Evolutionary conservation across 2,888 invertebrate species (phyloP).

Genomic region (Himalopsyche japonica): DNA sequence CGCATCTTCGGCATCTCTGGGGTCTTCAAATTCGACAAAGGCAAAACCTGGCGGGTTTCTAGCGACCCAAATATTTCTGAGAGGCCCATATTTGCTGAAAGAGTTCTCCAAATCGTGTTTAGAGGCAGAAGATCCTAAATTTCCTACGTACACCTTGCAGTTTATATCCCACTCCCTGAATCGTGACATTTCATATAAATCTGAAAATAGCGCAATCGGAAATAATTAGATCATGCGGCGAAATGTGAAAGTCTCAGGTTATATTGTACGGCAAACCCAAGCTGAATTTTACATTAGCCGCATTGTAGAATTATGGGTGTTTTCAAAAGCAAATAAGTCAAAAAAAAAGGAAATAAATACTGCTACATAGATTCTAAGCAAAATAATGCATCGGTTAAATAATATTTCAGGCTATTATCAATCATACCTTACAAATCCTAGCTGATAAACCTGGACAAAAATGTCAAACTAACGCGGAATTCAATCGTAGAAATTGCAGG

Average conservation of each 20-base stretch:
- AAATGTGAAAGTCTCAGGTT: too few relatives aligned
- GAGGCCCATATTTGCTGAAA: slow-evolving; percentile 85
- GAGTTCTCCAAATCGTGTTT: slow-evolving; percentile 88
- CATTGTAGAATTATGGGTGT: neutral
- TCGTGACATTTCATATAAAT: slow-evolving; percentile 64
- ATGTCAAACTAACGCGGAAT: neutral
- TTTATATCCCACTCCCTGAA: slow-evolving; percentile 79
- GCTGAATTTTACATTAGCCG: neutral
- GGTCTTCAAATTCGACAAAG: slow-evolving; percentile 88
- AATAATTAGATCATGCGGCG: too few relatives aligned
- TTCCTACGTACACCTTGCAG: slow-evolving; percentile 92
- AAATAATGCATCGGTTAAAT: too few relatives aligned
- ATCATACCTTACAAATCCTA: too few relatives aligned
- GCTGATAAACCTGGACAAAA: neutral
- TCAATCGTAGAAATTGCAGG: neutral
- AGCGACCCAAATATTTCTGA: slow-evolving; percentile 93
- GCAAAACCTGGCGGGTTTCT: slow-evolving; percentile 92
- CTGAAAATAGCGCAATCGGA: neutral
- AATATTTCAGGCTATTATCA: too few relatives aligned
- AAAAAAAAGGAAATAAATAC: too few relatives aligned
- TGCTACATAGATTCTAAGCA: too few relatives aligned
- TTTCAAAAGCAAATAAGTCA: neutral
- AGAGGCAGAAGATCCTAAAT: slow-evolving; percentile 86
- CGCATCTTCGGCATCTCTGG: slow-evolving; percentile 85
- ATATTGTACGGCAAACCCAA: neutral